Conservation (phyloP, 1,140 invertebrate genomes). For the Bombus impatiens region DNA sequence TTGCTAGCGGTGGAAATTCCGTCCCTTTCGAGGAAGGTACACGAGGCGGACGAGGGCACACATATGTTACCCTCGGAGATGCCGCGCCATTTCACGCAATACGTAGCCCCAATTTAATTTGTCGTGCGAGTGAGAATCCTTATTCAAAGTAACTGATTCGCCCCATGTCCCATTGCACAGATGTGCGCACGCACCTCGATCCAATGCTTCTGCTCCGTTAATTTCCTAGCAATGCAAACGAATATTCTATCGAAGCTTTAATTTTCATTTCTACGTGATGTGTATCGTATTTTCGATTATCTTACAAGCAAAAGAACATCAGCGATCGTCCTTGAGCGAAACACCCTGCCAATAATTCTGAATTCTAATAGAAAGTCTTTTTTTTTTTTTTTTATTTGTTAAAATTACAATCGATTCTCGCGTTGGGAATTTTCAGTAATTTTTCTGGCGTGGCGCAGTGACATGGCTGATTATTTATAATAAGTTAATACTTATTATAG, state of each 20-base stretch:
- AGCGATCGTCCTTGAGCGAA: background rate
- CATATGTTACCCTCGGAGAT: slow-evolving; percentile 77
- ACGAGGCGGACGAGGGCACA: slow-evolving; percentile 63
- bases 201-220: background rate
- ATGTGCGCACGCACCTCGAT: background rate
- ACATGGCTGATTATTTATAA: too few species aligned
- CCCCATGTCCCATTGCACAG: background rate
- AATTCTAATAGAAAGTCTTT: too few species aligned
- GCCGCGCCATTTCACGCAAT: slow-evolving; percentile 75
- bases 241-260: background rate
- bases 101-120: slow-evolving; percentile 57
- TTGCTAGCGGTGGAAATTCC: slow-evolving; percentile 23
- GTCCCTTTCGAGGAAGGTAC: slow-evolving; percentile 40
- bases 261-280: too few species aligned
- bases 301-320: background rate
- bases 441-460: too few species aligned
- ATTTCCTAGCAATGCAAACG: background rate
- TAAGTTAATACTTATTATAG: too few species aligned
- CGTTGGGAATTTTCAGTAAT: too few species aligned
- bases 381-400: too few species aligned
- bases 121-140: slow-evolving; percentile 28
- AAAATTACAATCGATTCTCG: too few species aligned
- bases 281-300: too few species aligned
- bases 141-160: slow-evolving; percentile 33
- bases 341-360: too few species aligned